Percentiles rank a stretch among this genome's conserved stretches.
phyloP scores from a whole-genome alignment of 2,888 invertebrate genomes.

The Plagiodera versicolora region DNA sequence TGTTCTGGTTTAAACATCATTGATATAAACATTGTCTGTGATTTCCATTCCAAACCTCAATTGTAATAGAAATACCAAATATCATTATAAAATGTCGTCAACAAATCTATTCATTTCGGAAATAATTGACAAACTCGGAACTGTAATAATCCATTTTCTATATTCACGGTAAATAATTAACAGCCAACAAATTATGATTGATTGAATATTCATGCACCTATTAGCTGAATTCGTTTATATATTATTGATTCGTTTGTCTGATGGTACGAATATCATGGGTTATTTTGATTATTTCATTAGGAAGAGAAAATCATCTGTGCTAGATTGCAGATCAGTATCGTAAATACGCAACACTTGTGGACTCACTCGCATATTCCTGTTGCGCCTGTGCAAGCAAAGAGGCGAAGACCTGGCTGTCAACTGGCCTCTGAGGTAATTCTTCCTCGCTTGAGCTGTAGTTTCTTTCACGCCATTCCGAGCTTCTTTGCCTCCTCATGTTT shows the following conservation, averaged over 20 bases:
- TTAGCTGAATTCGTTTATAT: no score
- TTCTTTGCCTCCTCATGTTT: slow-evolving; percentile 59
- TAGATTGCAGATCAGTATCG: no score
- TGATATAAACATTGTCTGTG: neutral
- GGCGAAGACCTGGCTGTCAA: slow-evolving; percentile 62
- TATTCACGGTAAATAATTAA: no score
- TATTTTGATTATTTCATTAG: no score
- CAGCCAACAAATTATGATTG: no score
- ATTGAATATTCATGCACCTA: no score
- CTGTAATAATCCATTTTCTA: neutral
- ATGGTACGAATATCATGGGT: no score
- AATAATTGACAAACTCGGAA: neutral
- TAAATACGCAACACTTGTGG: no score
- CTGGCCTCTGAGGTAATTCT: slow-evolving; percentile 53
- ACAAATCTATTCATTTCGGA: neutral
- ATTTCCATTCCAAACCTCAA: neutral
- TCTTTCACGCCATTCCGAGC: slow-evolving; percentile 61
- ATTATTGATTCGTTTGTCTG: no score
- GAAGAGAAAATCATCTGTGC: no score
- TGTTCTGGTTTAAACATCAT: neutral
- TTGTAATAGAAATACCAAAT: neutral
- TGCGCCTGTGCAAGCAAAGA: slow-evolving; percentile 62
- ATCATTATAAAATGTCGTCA: no score
- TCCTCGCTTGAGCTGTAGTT: slow-evolving; percentile 62
- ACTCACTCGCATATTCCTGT: slow-evolving; percentile 60